Evolutionary conservation across 1,140 invertebrate genomes (phyloP).

Genomic region (Idris sp.): DNA sequence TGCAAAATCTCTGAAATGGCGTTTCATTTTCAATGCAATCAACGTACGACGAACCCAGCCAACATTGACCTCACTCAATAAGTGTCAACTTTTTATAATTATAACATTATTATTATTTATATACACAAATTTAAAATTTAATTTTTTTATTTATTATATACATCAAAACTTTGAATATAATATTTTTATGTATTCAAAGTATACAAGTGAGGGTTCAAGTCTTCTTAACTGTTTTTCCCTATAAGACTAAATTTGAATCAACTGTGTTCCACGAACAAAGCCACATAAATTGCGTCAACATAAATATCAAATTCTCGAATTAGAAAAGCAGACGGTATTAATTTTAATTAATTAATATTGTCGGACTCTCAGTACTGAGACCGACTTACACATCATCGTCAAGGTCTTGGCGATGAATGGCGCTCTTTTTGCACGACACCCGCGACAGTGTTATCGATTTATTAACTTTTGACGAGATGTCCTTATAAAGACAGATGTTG

Average conservation of each 20-base stretch:
- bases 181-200: too few relatives aligned
- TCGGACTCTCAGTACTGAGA: constrained; percentile 19
- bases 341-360: constrained; percentile 71
- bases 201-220: too few relatives aligned
- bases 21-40: constrained; percentile 50
- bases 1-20: constrained; percentile 44
- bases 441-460: constrained; percentile 52
- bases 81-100: too few relatives aligned
- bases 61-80: constrained; percentile 43
- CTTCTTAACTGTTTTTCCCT: not conserved
- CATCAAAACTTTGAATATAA: too few relatives aligned
- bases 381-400: constrained; percentile 36
- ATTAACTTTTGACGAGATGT: constrained; percentile 59
- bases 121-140: too few relatives aligned
- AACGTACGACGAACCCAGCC: constrained; percentile 47
- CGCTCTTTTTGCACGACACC: constrained; percentile 40
- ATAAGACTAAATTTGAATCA: too few relatives aligned
- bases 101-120: too few relatives aligned
- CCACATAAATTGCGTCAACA: constrained; percentile 45
- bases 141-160: too few relatives aligned
- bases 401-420: constrained; percentile 29
- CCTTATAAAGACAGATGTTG: constrained; percentile 54
- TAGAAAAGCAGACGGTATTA: constrained; percentile 69
- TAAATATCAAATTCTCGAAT: constrained; percentile 70
- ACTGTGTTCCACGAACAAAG: constrained; percentile 9